Percentiles rank a stretch among this genome's conserved stretches.
Evolutionary conservation across 2,888 invertebrate genomes (phyloP).

Genomic region (Lepidochrysops patricia): DNA sequence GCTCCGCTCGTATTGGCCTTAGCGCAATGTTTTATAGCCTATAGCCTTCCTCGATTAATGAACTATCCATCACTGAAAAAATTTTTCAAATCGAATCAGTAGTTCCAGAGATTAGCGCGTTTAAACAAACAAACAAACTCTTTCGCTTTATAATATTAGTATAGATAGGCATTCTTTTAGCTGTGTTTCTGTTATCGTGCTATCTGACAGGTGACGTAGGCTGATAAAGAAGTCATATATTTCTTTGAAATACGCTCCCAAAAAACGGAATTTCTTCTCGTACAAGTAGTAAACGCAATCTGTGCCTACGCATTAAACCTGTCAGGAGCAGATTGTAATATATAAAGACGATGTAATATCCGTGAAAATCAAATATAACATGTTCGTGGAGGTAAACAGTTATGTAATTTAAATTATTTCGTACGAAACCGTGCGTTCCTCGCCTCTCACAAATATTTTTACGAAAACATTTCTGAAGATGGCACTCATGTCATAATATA

Average conservation of each 20-base stretch:
- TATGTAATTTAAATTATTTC: slow-evolving; percentile 4
- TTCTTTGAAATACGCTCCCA: background rate
- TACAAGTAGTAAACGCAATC: slow-evolving; percentile 1
- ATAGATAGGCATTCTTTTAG: too few relatives aligned
- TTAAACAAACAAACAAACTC: too few relatives aligned
- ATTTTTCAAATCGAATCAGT: too few relatives aligned
- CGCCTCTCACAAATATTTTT: background rate
- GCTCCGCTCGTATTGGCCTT: too few relatives aligned
- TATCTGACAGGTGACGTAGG: background rate
- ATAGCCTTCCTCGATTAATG: too few relatives aligned
- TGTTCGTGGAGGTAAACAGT: slow-evolving; percentile 1
- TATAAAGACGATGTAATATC: slow-evolving; percentile 7
- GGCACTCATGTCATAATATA: background rate
- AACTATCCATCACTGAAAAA: too few relatives aligned
- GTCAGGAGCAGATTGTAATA: slow-evolving; percentile 6
- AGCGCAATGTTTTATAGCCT: too few relatives aligned
- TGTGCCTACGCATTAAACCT: slow-evolving; percentile 4
- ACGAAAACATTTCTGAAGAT: background rate
- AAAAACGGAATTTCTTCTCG: background rate
- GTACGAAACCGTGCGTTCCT: background rate
- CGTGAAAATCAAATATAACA: slow-evolving; percentile 11
- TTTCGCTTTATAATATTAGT: too few relatives aligned
- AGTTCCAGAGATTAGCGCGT: too few relatives aligned
- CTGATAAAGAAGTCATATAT: background rate
- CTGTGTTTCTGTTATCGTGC: too few relatives aligned